Evolutionary conservation across 2,113 vertebrate species (phyloP).

Genomic region (Bubalus kerabau): DNA sequence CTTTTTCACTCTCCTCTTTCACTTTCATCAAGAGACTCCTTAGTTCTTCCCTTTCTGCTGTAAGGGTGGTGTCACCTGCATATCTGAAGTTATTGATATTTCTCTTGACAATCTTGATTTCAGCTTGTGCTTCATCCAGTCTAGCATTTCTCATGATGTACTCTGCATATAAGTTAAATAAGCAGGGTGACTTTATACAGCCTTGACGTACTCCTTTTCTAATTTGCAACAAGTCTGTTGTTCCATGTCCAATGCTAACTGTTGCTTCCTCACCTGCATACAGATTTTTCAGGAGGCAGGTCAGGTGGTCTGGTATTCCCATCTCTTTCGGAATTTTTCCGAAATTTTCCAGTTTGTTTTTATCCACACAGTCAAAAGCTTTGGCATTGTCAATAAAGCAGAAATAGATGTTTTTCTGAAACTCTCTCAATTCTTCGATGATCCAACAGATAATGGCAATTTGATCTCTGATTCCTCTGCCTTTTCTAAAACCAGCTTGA

Average conservation of each 20-base stretch:
- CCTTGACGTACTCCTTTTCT: not conserved
- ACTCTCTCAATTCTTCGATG: not conserved
- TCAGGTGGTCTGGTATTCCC: not conserved
- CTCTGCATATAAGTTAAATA: not conserved
- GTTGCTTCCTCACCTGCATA: not conserved
- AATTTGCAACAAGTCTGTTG: not conserved
- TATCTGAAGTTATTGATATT: not conserved
- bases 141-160: not conserved
- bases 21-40: not conserved
- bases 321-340: not conserved
- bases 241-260: not conserved
- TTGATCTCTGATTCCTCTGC: not conserved
- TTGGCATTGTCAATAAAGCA: not conserved
- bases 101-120: not conserved
- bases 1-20: not conserved
- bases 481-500: not conserved
- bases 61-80: not conserved
- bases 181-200: not conserved
- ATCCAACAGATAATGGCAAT: not conserved
- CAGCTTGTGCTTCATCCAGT: not conserved
- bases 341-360: not conserved
- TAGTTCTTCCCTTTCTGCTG: not conserved
- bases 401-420: not conserved
- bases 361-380: not conserved
- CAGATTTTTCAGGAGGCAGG: not conserved